Evolutionary conservation across 2,888 invertebrate genomes (phyloP), one percentile per base, ranked within the genome.

Genomic region (Choreutis nemorana): DNA sequence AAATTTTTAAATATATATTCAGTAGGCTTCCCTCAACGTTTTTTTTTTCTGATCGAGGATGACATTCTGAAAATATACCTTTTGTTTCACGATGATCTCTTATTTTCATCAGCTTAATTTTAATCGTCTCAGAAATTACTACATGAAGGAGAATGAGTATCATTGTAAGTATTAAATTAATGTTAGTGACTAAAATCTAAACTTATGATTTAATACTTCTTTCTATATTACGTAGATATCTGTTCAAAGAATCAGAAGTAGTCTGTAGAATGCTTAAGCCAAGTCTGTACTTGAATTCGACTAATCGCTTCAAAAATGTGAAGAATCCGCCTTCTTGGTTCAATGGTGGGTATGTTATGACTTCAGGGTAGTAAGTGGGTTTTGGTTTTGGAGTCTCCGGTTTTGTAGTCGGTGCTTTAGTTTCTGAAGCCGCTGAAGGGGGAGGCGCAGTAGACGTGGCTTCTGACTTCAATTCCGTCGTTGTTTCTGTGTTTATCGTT

Each of bases 231-330:
- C 81, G 79, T 23, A 87, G 62, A 53, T 88, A 87, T 45, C 81
- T 82, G 15, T 85, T 84, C 27, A 90, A 66, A 3, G 85, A 83
- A 29, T 85, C 83, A 6, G 88, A 85, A 2, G 88, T 86, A 32
- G 83, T 85, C 47, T 85, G 85, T 9, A 90, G 55, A 35, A 90
- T 73, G 32, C 85, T 85, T 30, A 89, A 54, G 0, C 89, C 88
- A 25, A 89, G 57, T 44, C 83, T 79, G 15, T 89, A 67, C 57
- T 89, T 89, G 30, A 87, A 80, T 48, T 87, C 86, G 2, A 88
- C 79, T 21, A 89, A 59, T 40, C 84, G 82, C 48, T 81, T 83
- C 10, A 89, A 51, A 32, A 88, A 78, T 8, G 81, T 78, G 29
- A 87, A 71, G 31, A 88, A 61, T 2, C 83, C 73, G 9, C 57